Percentiles rank a stretch among this genome's conserved stretches.
phyloP scores from a whole-genome alignment of 2,113 vertebrate species.

The Gallinago jamesoni region DNA sequence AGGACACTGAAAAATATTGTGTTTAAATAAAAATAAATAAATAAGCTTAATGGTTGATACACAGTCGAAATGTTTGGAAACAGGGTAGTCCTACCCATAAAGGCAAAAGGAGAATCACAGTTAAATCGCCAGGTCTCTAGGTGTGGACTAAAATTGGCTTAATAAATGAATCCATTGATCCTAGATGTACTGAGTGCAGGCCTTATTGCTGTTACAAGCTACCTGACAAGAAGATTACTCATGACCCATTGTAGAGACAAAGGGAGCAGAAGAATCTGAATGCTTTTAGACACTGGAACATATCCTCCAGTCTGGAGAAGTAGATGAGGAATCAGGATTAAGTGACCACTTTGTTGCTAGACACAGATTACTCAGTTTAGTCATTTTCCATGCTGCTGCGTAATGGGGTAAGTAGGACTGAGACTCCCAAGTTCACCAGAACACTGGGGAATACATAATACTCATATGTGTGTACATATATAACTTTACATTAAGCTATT shows the following conservation, averaged over 20 bases:
- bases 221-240: neutral
- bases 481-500: neutral
- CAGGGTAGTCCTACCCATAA: neutral
- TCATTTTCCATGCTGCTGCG: neutral
- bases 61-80: neutral
- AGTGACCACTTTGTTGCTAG: neutral
- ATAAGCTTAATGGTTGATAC: neutral
- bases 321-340: neutral
- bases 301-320: neutral
- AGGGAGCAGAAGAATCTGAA: neutral
- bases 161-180: neutral
- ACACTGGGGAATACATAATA: neutral
- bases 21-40: neutral
- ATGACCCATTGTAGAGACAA: neutral
- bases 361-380: neutral
- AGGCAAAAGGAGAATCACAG: neutral
- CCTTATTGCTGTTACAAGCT: neutral
- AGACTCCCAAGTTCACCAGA: neutral
- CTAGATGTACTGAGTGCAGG: neutral
- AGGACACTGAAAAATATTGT: neutral
- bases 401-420: neutral
- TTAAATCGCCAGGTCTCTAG: neutral
- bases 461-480: neutral
- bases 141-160: neutral
- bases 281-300: neutral